Percentiles rank a stretch among this genome's conserved stretches.
phyloP scores from a whole-genome alignment of 2,113 vertebrate species.

The Thamnophis sirtalis region DNA sequence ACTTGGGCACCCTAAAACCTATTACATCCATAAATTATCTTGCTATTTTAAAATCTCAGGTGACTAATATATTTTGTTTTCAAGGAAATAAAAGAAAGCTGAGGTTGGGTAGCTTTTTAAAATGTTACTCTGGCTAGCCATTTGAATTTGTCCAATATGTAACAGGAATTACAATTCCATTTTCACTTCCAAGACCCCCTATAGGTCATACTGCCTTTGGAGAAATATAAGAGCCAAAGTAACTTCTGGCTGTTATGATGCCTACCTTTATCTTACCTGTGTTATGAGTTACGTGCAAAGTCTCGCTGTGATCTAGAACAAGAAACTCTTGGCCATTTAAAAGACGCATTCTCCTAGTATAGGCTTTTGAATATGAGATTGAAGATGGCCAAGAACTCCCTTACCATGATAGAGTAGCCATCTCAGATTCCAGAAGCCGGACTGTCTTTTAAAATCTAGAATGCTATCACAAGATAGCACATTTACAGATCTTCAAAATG shows the following conservation, averaged over 20 bases:
- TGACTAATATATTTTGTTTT: neutral
- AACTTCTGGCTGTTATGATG: neutral
- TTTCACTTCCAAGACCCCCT: neutral
- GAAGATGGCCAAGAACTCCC: neutral
- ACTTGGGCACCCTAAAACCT: neutral
- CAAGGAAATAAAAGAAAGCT: neutral
- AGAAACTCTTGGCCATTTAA: neutral
- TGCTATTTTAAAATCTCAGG: neutral
- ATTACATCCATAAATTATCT: neutral
- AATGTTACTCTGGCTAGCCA: neutral
- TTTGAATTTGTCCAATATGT: neutral
- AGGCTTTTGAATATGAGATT: neutral
- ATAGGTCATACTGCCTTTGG: neutral
- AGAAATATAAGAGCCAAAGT: neutral
- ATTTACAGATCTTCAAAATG: neutral
- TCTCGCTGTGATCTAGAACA: neutral
- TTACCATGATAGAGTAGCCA: neutral
- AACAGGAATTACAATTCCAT: neutral
- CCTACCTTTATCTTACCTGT: neutral
- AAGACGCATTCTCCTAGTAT: neutral
- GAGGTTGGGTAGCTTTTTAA: neutral
- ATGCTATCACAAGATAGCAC: slow-evolving; percentile 16
- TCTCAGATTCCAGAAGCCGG: neutral
- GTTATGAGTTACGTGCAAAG: neutral
- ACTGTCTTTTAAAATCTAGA: neutral